A percentile compares a stretch with the other conserved stretches of the same genome.
Conservation (phyloP, 2,797 vertebrate genomes). For the Notamacropus eugenii region DNA sequence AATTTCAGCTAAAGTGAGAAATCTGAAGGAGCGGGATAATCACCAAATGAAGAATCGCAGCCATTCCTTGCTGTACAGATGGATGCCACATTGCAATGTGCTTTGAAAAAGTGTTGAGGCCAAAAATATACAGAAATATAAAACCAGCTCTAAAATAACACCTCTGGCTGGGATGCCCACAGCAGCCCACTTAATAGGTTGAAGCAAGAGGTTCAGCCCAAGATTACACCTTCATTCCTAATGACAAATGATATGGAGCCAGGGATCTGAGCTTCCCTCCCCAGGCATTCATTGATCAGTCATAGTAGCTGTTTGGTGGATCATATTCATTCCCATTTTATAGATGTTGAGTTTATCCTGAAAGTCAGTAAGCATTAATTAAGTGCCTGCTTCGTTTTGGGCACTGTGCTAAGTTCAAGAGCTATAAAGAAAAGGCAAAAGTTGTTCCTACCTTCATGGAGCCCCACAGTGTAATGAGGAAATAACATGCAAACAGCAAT, state of each 20-base stretch:
- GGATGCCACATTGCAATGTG: conserved; percentile 37
- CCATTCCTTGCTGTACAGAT: conserved; percentile 67
- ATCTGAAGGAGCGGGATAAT: conserved; percentile 46
- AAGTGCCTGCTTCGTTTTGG: neutral
- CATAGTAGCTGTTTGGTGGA: neutral
- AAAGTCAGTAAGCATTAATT: neutral
- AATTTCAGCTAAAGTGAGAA: conserved; percentile 61
- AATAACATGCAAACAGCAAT: neutral
- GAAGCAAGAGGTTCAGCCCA: neutral
- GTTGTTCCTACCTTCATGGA: neutral
- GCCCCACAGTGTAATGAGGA: neutral
- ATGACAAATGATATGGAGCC: neutral
- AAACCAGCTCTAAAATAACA: conserved; percentile 7
- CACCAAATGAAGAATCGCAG: conserved; percentile 24
- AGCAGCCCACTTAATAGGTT: neutral
- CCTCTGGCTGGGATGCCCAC: conserved; percentile 15
- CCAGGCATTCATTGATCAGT: neutral
- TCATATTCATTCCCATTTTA: neutral
- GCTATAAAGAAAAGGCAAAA: neutral
- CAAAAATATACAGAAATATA: conserved; percentile 65
- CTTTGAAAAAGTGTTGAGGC: conserved; percentile 24
- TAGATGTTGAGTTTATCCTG: neutral
- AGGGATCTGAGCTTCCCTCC: neutral
- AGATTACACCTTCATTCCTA: neutral
- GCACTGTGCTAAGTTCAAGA: neutral